Evolutionary conservation across 92 coral and sea anemone species (phyloP).

Genomic region (Bergia sp.): DNA sequence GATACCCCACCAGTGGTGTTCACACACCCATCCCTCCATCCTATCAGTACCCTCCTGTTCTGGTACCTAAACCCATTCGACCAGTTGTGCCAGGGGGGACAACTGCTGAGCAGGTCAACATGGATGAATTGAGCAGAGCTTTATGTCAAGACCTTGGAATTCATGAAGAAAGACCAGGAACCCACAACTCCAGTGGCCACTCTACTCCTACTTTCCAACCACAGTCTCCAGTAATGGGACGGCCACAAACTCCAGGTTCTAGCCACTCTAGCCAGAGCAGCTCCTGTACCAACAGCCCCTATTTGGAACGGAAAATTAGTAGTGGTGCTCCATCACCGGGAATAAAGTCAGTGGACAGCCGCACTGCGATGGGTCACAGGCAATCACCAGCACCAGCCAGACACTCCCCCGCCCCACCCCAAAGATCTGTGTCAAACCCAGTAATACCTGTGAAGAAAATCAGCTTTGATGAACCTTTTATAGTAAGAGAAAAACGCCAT

Average conservation of each 20-base stretch:
- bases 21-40: constrained; percentile 17
- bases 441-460: constrained; percentile 19
- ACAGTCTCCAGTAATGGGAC: constrained; percentile 22
- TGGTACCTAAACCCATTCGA: constrained; percentile 26
- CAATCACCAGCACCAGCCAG: neutral
- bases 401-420: constrained; percentile 32
- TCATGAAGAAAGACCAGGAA: neutral
- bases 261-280: constrained; percentile 35
- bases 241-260: constrained; percentile 36
- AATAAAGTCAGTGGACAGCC: neutral
- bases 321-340: constrained; percentile 33
- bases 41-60: constrained; percentile 35
- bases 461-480: constrained; percentile 17
- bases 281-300: constrained; percentile 36
- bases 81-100: constrained; percentile 8
- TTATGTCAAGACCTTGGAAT: constrained; percentile 26
- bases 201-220: constrained; percentile 23
- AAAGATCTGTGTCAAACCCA: constrained; percentile 38
- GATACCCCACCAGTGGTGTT: constrained; percentile 5
- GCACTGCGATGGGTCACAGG: neutral
- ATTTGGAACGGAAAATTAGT: constrained; percentile 34
- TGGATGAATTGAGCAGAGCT: constrained; percentile 30
- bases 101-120: constrained; percentile 11
- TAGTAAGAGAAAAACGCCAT: constrained; percentile 22
- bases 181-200: constrained; percentile 12